Conservation (phyloP, 2,113 vertebrate species). For the Numenius arquata region DNA sequence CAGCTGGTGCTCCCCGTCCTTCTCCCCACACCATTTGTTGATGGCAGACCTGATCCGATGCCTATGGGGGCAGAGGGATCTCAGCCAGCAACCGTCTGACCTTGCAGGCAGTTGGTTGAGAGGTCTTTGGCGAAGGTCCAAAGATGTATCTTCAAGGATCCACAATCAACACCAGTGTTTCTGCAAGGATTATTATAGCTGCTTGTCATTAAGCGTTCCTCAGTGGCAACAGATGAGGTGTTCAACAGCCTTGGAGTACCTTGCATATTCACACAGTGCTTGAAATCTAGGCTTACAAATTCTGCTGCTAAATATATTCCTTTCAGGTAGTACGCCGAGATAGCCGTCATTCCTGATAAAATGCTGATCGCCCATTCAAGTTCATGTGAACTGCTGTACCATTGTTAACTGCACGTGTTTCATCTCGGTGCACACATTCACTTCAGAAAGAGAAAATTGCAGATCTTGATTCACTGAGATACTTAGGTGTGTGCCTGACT, state of each 20-base stretch:
- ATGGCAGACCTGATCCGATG: neutral
- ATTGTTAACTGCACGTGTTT: rapidly evolving
- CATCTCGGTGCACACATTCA: neutral
- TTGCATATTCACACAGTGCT: neutral
- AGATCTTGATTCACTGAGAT: neutral
- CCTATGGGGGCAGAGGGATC: neutral
- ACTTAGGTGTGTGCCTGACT: neutral
- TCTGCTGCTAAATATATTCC: neutral
- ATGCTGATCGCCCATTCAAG: neutral
- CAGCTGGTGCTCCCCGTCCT: neutral
- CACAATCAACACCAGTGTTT: neutral
- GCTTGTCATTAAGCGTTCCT: neutral
- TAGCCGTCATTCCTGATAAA: neutral
- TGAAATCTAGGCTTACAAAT: neutral
- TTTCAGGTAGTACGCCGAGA: neutral
- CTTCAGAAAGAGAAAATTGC: neutral
- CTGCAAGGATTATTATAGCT: neutral
- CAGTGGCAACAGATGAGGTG: neutral
- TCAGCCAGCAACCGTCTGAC: neutral
- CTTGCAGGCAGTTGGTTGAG: neutral
- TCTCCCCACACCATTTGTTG: neutral
- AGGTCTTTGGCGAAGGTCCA: neutral
- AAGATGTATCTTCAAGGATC: neutral
- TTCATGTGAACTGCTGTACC: neutral
- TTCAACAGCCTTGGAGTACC: neutral